A percentile compares a stretch with the other conserved stretches of the same genome.
phyloP scores from a whole-genome alignment of 1,140 invertebrate genomes.

The Macrostomum lignano region DNA sequence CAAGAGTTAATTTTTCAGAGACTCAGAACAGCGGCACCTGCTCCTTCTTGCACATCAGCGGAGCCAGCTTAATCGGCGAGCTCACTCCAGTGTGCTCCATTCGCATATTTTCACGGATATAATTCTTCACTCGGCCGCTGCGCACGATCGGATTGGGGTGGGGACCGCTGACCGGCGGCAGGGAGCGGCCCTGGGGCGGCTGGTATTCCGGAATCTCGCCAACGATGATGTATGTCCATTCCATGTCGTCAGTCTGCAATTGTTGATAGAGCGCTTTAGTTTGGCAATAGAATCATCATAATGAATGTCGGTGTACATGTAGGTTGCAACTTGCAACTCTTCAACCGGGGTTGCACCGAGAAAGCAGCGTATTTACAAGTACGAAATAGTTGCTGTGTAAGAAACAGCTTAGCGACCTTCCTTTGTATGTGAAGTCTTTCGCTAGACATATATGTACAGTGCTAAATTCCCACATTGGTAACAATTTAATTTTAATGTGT shows the following conservation, averaged over 20 bases:
- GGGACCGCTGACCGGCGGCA: conserved; percentile 15
- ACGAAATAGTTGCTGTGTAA: conserved; percentile 2
- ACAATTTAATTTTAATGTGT: too few relatives aligned
- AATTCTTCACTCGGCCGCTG: conserved; percentile 12
- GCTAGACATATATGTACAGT: too few relatives aligned
- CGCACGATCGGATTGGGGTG: conserved; percentile 14
- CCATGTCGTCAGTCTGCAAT: conserved; percentile 19
- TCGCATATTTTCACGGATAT: conserved; percentile 17
- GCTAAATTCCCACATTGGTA: too few relatives aligned
- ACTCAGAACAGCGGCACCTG: too few relatives aligned
- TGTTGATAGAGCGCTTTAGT: not conserved
- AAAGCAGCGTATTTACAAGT: not conserved
- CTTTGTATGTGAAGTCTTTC: too few relatives aligned
- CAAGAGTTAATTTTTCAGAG: too few relatives aligned
- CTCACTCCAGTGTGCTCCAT: conserved; percentile 21
- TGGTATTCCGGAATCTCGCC: conserved; percentile 19
- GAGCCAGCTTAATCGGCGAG: too few relatives aligned
- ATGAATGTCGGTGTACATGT: not conserved
- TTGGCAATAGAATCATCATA: not conserved
- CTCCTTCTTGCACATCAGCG: too few relatives aligned
- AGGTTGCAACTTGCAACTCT: not conserved
- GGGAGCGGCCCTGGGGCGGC: conserved; percentile 18
- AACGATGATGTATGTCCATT: conserved; percentile 23
- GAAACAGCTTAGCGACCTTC: too few relatives aligned
- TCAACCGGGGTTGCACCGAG: conserved; percentile 1